A percentile compares a stretch with the other conserved stretches of the same genome.
Evolutionary conservation across 2,888 invertebrate species (phyloP).

Genomic region (Tenthredo amoena): DNA sequence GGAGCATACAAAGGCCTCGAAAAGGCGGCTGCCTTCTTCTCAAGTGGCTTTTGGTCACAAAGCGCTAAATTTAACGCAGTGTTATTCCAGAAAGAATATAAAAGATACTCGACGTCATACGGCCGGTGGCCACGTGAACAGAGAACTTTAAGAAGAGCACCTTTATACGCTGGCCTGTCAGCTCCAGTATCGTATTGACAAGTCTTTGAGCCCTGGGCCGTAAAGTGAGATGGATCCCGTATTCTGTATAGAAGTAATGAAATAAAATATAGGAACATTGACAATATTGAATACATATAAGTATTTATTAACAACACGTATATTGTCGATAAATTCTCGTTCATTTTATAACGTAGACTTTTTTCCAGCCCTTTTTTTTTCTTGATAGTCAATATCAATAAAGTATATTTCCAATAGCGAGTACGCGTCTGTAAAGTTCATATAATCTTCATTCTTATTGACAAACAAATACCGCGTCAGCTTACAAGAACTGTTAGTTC

Average conservation of each 20-base stretch:
- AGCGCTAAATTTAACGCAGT: constrained; percentile 39
- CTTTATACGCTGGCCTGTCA: constrained; percentile 14
- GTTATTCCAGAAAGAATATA: constrained; percentile 42
- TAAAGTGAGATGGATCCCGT: background rate
- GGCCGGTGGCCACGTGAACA: constrained; percentile 24
- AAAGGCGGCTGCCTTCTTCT: constrained; percentile 28
- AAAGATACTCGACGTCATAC: constrained; percentile 48
- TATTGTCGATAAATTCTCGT: background rate
- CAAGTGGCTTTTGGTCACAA: constrained; percentile 34
- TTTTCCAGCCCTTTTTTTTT: background rate
- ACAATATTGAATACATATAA: background rate
- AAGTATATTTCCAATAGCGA: background rate
- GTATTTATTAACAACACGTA: background rate
- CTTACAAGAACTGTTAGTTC: background rate
- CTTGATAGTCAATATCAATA: background rate
- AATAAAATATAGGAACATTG: constrained; percentile 10
- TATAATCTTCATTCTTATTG: background rate
- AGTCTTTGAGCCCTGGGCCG: background rate
- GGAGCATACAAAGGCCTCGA: constrained; percentile 15
- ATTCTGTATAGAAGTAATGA: background rate
- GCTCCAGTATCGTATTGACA: constrained; percentile 4
- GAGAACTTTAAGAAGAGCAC: constrained; percentile 30
- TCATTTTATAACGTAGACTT: background rate
- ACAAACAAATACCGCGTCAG: background rate
- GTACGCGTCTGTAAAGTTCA: background rate